Evolutionary conservation across 2,888 invertebrate genomes (phyloP).

Genomic region (Drosophila meridionalis): DNA sequence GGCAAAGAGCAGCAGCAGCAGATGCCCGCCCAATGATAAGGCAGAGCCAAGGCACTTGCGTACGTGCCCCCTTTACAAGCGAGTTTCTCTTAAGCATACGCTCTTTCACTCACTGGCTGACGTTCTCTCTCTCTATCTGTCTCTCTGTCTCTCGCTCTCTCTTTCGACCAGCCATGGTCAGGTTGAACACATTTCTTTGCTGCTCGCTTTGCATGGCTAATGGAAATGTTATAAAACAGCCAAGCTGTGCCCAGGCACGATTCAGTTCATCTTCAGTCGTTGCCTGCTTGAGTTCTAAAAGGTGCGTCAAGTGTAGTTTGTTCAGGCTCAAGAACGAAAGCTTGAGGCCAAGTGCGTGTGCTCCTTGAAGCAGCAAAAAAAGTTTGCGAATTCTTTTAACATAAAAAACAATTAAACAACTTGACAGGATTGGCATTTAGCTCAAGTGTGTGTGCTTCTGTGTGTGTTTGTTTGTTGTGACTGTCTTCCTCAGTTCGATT

Average conservation of each 20-base stretch:
- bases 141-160: conserved; percentile 18
- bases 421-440: conserved; percentile 42
- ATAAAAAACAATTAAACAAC: conserved; percentile 26
- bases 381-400: conserved; percentile 7
- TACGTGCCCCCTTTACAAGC: conserved; percentile 56
- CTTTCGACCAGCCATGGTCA: conserved; percentile 39
- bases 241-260: conserved; percentile 74
- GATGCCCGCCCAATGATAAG: conserved; percentile 65
- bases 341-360: conserved; percentile 25
- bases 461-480: conserved; percentile 32
- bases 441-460: conserved; percentile 8
- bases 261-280: conserved; percentile 84
- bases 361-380: conserved; percentile 18
- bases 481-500: too few relatives aligned
- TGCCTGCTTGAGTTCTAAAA: conserved; percentile 67
- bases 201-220: conserved; percentile 56
- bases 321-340: conserved; percentile 15
- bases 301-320: conserved; percentile 49
- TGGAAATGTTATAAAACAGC: conserved; percentile 84
- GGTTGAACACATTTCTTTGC: conserved; percentile 74
- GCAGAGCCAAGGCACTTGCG: conserved; percentile 51
- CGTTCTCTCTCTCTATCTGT: conserved; percentile 14
- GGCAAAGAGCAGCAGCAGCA: conserved; percentile 3
- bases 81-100: conserved; percentile 47
- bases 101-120: conserved; percentile 14